Evolutionary conservation across 2,797 vertebrate genomes (phyloP).

Genomic region (Crax fasciolata): DNA sequence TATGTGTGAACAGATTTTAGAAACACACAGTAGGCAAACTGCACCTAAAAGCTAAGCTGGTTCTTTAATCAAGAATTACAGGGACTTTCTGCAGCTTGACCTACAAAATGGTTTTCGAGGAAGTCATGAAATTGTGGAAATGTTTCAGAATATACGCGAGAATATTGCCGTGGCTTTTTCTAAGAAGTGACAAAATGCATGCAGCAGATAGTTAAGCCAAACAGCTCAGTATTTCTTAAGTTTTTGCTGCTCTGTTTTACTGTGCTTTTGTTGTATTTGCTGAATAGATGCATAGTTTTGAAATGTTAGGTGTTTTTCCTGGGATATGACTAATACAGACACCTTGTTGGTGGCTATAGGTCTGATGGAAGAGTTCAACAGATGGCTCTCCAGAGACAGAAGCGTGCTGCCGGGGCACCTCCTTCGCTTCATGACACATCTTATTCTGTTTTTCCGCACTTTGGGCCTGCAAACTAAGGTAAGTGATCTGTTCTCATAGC

Average conservation of each 20-base stretch:
- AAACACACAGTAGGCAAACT: neutral
- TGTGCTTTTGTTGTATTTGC: neutral
- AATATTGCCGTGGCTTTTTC: neutral
- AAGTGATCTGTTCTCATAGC: neutral
- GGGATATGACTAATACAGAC: neutral
- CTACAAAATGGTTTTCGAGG: neutral
- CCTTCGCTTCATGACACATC: slow-evolving; percentile 95
- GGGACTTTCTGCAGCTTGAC: neutral
- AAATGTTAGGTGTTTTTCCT: neutral
- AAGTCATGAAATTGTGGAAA: neutral
- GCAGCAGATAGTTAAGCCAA: neutral
- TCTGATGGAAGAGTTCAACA: slow-evolving; percentile 93
- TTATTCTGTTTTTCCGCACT: slow-evolving; percentile 93
- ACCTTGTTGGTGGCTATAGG: slow-evolving; percentile 80
- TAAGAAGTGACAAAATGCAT: neutral
- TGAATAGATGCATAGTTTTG: neutral
- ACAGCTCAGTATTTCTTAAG: neutral
- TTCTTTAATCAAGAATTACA: neutral
- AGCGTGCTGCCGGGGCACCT: slow-evolving; percentile 92
- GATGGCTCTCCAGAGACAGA: slow-evolving; percentile 90
- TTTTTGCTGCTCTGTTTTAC: neutral
- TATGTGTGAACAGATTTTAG: slow-evolving; percentile 21
- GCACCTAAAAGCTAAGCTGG: neutral
- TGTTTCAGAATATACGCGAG: neutral
- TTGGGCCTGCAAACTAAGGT: slow-evolving; percentile 95